Conservation (phyloP, 2,113 vertebrate species). For the Semnornis frantzii region DNA sequence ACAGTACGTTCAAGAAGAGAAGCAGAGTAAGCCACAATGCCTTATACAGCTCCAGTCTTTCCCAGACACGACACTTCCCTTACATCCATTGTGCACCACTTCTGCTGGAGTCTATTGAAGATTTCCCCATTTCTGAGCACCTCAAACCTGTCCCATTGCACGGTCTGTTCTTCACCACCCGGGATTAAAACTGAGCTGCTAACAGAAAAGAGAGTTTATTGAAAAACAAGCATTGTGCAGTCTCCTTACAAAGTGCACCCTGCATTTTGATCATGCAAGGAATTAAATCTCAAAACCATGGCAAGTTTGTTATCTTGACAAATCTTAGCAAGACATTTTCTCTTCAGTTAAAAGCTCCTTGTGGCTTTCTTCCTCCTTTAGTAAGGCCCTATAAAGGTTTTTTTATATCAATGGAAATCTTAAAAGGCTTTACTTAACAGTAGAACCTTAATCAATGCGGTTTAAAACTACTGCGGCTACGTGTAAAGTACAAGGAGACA, state of each 20-base stretch:
- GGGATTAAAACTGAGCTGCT: neutral
- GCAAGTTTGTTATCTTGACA: constrained; percentile 57
- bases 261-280: constrained; percentile 50
- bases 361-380: constrained; percentile 54
- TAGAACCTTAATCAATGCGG: constrained; percentile 62
- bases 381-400: constrained; percentile 44
- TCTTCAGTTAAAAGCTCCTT: constrained; percentile 60
- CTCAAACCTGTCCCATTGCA: neutral
- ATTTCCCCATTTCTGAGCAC: neutral
- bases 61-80: neutral
- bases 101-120: neutral
- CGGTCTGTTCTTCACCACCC: neutral
- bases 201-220: constrained; percentile 1
- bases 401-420: constrained; percentile 60
- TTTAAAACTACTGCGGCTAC: constrained; percentile 45
- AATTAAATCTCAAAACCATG: constrained; percentile 55
- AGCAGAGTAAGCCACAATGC: neutral
- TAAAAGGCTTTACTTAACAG: constrained; percentile 69
- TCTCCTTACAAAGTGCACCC: neutral
- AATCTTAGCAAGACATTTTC: constrained; percentile 62
- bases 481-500: constrained; percentile 22
- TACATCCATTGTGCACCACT: neutral
- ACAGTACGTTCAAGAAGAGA: neutral
- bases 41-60: neutral
- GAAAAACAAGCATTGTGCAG: constrained; percentile 17